Evolutionary conservation across 2,888 invertebrate genomes (phyloP).

Genomic region (Meta bourneti): DNA sequence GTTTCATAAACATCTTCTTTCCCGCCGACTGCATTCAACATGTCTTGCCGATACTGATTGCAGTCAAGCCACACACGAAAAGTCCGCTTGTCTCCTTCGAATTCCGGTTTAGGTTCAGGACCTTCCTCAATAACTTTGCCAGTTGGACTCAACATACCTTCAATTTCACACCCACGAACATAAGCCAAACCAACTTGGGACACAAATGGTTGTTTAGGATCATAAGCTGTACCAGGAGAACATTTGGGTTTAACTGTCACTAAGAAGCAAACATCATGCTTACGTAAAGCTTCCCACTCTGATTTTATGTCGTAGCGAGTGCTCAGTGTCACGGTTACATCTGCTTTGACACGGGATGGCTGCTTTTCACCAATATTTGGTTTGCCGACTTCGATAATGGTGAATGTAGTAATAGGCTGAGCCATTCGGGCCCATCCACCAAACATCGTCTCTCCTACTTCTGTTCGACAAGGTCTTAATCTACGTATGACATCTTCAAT

Average conservation of each 20-base stretch:
- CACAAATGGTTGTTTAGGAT: constrained; percentile 87
- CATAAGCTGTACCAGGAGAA: constrained; percentile 86
- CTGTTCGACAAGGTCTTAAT: constrained; percentile 95
- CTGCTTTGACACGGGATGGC: constrained; percentile 96
- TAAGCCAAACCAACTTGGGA: constrained; percentile 94
- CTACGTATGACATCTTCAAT: constrained; percentile 98
- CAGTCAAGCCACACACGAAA: constrained; percentile 97
- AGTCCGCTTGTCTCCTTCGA: constrained; percentile 93
- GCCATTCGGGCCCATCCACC: constrained; percentile 99
- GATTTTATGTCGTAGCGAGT: constrained; percentile 94
- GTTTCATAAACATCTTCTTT: constrained; percentile 89
- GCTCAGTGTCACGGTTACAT: constrained; percentile 94
- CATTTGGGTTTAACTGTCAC: constrained; percentile 93
- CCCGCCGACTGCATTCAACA: constrained; percentile 81
- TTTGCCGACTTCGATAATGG: constrained; percentile 94
- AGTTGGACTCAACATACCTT: constrained; percentile 97
- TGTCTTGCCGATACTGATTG: constrained; percentile 96
- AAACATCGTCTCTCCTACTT: constrained; percentile 92
- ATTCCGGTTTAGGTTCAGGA: constrained; percentile 91
- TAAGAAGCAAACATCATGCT: constrained; percentile 98
- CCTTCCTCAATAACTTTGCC: constrained; percentile 97
- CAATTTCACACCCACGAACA: constrained; percentile 98
- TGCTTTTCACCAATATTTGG: constrained; percentile 90
- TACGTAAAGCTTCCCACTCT: constrained; percentile 97
- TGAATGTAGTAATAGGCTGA: constrained; percentile 93